Evolutionary conservation across 2,797 vertebrate genomes (phyloP).

Genomic region (Fundulus diaphanus): DNA sequence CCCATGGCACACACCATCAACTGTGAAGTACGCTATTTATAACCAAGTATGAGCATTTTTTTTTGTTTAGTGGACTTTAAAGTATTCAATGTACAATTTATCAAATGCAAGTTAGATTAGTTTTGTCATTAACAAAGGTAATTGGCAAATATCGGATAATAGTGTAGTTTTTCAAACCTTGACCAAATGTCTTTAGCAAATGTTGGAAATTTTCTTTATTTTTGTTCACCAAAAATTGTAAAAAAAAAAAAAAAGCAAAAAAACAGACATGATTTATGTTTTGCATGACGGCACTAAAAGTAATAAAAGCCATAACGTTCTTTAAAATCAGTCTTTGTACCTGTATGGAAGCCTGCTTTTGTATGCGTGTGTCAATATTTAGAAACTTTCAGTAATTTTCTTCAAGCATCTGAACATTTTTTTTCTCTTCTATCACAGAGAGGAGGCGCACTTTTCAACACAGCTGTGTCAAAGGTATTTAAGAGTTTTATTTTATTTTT

Average conservation of each 20-base stretch:
- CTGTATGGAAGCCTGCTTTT: neutral
- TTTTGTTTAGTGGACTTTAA: neutral
- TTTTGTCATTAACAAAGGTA: too few species aligned
- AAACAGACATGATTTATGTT: neutral
- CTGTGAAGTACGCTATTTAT: neutral
- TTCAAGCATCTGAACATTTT: constrained; percentile 17
- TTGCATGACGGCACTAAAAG: neutral
- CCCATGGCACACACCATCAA: neutral
- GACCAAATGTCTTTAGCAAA: too few species aligned
- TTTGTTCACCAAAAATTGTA: too few species aligned
- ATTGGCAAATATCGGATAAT: too few species aligned
- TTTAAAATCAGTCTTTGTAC: neutral
- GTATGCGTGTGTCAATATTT: neutral
- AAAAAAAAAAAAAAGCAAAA: too few species aligned
- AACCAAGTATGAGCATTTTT: neutral
- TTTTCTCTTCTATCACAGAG: constrained; percentile 79
- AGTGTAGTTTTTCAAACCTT: too few species aligned
- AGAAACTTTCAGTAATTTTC: neutral
- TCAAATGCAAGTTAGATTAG: neutral
- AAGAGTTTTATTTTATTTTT: constrained; percentile 60
- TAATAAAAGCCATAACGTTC: neutral
- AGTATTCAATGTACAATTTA: neutral
- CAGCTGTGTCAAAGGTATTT: constrained; percentile 91
- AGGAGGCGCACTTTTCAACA: constrained; percentile 90
- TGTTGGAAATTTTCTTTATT: neutral